phyloP scores from a whole-genome alignment of 2,797 vertebrate species.

The Gephyroberyx darwinii region DNA sequence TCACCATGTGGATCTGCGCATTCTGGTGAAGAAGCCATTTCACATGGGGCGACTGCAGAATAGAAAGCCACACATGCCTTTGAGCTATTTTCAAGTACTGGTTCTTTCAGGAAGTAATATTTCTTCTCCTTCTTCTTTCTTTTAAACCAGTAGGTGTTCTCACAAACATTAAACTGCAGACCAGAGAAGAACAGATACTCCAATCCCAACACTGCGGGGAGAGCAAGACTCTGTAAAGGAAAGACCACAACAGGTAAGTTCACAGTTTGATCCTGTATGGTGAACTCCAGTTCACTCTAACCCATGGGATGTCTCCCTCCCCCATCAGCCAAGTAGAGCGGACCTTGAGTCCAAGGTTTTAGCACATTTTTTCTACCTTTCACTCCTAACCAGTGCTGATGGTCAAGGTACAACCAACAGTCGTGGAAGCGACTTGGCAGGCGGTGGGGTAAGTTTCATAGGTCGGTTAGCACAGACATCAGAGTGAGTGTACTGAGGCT shows the following conservation, averaged over 20 bases:
- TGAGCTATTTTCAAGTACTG: neutral
- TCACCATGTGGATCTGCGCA: neutral
- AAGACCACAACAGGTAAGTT: neutral
- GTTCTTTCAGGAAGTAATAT: neutral
- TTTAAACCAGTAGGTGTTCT: neutral
- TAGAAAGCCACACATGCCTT: neutral
- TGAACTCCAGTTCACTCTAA: neutral
- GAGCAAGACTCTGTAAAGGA: neutral
- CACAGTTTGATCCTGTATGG: neutral
- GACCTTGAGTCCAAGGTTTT: neutral
- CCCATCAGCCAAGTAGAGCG: constrained; percentile 4
- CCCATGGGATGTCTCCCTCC: neutral
- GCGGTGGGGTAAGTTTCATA: neutral
- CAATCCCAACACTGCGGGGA: constrained; percentile 11
- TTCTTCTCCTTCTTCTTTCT: too few relatives aligned
- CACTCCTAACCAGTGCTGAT: neutral
- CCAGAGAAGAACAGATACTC: neutral
- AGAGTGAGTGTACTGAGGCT: neutral
- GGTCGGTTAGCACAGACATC: too few relatives aligned
- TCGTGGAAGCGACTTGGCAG: neutral
- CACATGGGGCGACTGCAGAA: neutral
- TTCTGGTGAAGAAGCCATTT: neutral
- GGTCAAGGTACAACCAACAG: constrained; percentile 11
- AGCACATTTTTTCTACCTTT: neutral
- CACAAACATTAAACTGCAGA: neutral